Evolutionary conservation across 64 coral and sea anemone species (phyloP).

Genomic region (Stylophora pistillata): DNA sequence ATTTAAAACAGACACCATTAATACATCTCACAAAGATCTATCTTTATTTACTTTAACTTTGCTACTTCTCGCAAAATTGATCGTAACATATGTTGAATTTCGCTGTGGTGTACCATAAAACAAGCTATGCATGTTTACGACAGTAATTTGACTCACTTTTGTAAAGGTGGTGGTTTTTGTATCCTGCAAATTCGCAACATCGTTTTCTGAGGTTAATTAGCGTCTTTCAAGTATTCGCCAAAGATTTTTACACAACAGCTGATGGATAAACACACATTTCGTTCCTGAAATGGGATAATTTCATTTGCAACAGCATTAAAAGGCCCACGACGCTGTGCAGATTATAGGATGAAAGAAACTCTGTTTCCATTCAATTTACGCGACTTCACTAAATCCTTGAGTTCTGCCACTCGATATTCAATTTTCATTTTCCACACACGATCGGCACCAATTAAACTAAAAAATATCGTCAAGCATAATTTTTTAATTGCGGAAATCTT

Average conservation of each 20-base stretch:
- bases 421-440: not conserved
- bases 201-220: constrained; percentile 4
- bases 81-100: not conserved
- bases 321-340: not conserved
- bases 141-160: not conserved
- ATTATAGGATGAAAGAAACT: not conserved
- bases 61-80: not conserved
- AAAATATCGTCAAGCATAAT: not conserved
- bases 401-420: not conserved
- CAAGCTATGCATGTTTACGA: not conserved
- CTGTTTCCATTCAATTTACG: not conserved
- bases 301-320: constrained; percentile 5
- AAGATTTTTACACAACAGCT: not conserved
- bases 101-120: not conserved
- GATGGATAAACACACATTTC: constrained; percentile 16
- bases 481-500: not conserved
- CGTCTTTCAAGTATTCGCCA: constrained; percentile 9
- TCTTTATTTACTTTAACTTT: not conserved
- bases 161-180: not conserved
- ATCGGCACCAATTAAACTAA: not conserved
- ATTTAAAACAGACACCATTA: constrained; percentile 3
- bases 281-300: not conserved
- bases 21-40: not conserved
- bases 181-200: not conserved
- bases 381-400: not conserved